Percentiles rank a stretch among this genome's conserved stretches.
phyloP scores from a whole-genome alignment of 2,113 vertebrate species.

The Hylia prasina region DNA sequence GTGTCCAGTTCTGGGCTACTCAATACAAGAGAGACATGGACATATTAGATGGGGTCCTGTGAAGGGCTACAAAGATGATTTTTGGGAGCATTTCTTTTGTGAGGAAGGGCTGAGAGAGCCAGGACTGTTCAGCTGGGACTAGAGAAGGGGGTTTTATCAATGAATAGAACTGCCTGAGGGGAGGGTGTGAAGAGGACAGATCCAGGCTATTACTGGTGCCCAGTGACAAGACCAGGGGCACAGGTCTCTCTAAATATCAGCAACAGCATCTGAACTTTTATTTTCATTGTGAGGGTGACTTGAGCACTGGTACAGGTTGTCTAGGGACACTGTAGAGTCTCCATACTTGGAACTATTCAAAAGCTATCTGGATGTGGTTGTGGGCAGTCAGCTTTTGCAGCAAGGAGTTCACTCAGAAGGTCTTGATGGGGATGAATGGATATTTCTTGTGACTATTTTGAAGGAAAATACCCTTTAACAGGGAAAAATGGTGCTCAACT shows the following conservation, averaged over 20 bases:
- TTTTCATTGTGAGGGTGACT: background rate
- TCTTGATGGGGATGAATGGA: background rate
- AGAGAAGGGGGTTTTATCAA: background rate
- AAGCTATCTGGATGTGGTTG: accelerated
- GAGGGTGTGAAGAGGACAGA: background rate
- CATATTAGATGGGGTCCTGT: background rate
- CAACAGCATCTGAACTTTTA: background rate
- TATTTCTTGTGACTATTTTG: background rate
- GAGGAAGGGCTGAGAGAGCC: background rate
- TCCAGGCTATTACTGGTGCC: background rate
- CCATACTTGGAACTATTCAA: background rate
- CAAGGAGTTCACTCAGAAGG: background rate
- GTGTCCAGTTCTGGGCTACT: background rate
- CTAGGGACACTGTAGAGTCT: background rate
- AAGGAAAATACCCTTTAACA: background rate
- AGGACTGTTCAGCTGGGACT: background rate
- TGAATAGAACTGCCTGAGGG: background rate
- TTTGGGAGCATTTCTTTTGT: background rate
- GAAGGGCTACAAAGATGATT: background rate
- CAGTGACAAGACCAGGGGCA: background rate
- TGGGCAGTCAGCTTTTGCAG: background rate
- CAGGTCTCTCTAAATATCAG: background rate
- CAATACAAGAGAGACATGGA: background rate
- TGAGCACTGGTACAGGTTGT: background rate
- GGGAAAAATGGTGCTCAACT: background rate